Percentiles rank a stretch among this genome's conserved stretches.
phyloP scores from a whole-genome alignment of 2,113 vertebrate genomes.

The Rallus limicola region DNA sequence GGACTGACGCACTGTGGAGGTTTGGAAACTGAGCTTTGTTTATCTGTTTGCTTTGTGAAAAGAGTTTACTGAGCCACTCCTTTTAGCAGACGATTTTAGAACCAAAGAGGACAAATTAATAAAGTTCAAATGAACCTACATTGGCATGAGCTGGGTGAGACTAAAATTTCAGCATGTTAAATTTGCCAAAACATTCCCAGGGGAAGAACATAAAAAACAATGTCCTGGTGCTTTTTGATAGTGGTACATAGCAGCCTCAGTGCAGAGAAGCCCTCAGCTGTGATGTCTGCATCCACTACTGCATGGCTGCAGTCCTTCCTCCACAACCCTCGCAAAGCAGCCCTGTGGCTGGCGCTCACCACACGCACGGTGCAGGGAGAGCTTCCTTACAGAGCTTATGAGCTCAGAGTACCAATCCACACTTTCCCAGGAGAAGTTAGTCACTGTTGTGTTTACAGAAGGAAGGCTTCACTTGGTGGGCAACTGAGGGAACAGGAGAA shows the following conservation, averaged over 20 bases:
- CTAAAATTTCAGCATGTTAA: not conserved
- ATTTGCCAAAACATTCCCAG: not conserved
- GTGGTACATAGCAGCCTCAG: not conserved
- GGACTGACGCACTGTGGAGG: constrained; percentile 96
- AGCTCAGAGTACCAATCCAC: not conserved
- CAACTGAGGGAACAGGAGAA: not conserved
- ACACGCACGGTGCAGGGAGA: accelerated
- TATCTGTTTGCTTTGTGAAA: not conserved
- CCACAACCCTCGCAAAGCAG: not conserved
- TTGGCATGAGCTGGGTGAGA: not conserved
- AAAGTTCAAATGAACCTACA: not conserved
- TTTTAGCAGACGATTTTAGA: not conserved
- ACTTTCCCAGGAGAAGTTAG: not conserved
- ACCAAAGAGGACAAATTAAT: not conserved
- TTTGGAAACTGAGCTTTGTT: constrained; percentile 74
- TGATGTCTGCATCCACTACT: not conserved
- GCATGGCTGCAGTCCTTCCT: not conserved
- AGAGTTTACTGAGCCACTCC: not conserved
- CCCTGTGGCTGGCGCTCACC: not conserved
- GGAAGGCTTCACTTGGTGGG: not conserved
- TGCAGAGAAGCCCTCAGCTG: not conserved
- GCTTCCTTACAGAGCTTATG: not conserved
- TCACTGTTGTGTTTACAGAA: not conserved
- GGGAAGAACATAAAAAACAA: not conserved
- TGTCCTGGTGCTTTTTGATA: not conserved